phyloP scores from a whole-genome alignment of 2,888 invertebrate genomes.

The Spicauda simplicius region DNA sequence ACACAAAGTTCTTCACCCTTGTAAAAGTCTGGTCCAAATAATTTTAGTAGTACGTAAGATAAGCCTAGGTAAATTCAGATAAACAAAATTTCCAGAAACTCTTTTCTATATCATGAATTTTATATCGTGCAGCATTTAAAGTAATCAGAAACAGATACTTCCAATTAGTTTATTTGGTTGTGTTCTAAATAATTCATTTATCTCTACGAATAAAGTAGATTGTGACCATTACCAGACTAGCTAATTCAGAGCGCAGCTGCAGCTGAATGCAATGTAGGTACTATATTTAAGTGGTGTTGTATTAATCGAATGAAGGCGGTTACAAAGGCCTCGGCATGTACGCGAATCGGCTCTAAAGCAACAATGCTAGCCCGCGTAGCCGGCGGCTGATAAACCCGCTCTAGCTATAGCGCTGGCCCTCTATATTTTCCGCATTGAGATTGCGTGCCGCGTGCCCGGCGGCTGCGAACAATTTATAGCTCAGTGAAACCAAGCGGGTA shows the following conservation, averaged over 20 bases:
- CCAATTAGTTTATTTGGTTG: too few species aligned
- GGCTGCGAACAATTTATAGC: slow-evolving; percentile 81
- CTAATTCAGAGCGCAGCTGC: slow-evolving; percentile 15
- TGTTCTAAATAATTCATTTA: too few species aligned
- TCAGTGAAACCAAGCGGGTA: slow-evolving; percentile 64
- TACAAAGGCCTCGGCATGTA: slow-evolving; percentile 39
- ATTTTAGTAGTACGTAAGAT: too few species aligned
- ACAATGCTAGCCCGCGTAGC: slow-evolving; percentile 62
- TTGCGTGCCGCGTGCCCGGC: slow-evolving; percentile 81
- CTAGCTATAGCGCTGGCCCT: slow-evolving; percentile 50
- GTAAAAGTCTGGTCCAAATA: too few species aligned
- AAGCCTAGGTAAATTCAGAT: too few species aligned
- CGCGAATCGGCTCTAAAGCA: slow-evolving; percentile 48
- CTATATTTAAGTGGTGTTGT: slow-evolving; percentile 11
- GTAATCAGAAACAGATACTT: too few species aligned
- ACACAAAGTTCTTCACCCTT: too few species aligned
- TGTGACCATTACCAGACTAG: neutral
- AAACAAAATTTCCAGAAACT: too few species aligned
- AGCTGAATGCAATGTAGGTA: slow-evolving; percentile 1
- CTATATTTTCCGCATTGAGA: slow-evolving; percentile 81
- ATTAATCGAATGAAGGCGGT: slow-evolving; percentile 41
- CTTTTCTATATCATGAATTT: too few species aligned
- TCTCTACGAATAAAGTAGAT: neutral
- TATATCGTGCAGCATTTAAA: too few species aligned
- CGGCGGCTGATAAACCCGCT: slow-evolving; percentile 54